Conservation (phyloP, 2,797 vertebrate species). For the Myioborus melanocephalus region DNA sequence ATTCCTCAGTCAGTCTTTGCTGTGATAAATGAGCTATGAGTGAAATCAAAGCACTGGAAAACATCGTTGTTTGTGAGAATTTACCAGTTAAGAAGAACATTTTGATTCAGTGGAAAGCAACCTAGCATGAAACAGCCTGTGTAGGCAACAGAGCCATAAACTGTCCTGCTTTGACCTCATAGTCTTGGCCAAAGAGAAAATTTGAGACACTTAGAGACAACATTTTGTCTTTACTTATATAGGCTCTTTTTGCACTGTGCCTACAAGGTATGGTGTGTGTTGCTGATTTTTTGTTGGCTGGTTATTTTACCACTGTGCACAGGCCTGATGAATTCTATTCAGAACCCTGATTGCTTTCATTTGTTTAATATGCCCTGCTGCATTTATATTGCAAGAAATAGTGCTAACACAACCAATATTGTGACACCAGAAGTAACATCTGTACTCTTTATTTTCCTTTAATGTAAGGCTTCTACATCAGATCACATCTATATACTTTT, state of each 20-base stretch:
- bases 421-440: neutral
- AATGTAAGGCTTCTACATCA: neutral
- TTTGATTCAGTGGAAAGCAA: constrained; percentile 16
- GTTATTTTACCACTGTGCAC: neutral
- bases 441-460: neutral
- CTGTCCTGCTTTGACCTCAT: neutral
- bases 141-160: neutral
- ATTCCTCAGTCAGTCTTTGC: neutral
- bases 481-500: neutral
- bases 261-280: neutral
- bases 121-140: neutral
- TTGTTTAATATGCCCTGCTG: neutral
- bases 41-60: neutral
- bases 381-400: neutral
- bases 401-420: neutral
- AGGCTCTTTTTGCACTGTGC: neutral
- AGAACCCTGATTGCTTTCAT: neutral
- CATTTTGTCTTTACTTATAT: neutral
- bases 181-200: neutral
- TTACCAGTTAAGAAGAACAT: neutral
- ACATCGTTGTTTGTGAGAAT: neutral
- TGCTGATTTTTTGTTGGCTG: constrained; percentile 1
- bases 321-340: neutral
- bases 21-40: neutral
- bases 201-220: neutral